Evolutionary conservation across 30 jellyfish, hydroid and myxozoan species (phyloP).

Genomic region (Cassiopea andromeda): DNA sequence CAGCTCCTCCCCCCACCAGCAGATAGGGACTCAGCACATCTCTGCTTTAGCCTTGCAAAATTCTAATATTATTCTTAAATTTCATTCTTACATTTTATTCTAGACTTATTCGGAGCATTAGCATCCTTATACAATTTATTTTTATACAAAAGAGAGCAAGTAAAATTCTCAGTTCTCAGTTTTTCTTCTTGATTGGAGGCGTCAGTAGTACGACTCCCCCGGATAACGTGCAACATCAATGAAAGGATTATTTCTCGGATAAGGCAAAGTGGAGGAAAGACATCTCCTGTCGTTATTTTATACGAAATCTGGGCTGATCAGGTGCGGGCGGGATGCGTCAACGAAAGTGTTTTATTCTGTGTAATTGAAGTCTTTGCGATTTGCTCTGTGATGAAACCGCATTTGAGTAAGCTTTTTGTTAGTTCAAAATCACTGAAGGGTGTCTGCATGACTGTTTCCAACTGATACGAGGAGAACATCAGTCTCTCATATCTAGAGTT

Average conservation of each 20-base stretch:
- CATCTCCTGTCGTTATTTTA: background rate
- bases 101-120: too few species aligned
- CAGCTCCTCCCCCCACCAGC: too few species aligned
- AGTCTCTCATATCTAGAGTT: background rate
- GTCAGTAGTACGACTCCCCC: background rate
- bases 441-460: conserved; percentile 41
- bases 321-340: conserved; percentile 23
- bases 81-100: too few species aligned
- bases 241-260: background rate
- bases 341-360: conserved; percentile 14
- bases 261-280: background rate
- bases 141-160: too few species aligned
- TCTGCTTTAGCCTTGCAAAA: too few species aligned
- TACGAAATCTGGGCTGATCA: conserved; percentile 20
- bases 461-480: background rate
- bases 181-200: too few species aligned
- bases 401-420: conserved; percentile 39
- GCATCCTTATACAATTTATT: too few species aligned
- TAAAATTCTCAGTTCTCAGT: too few species aligned
- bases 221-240: background rate
- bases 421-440: conserved; percentile 47
- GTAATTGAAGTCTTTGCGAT: conserved; percentile 58
- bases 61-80: too few species aligned
- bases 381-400: conserved; percentile 55
- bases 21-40: too few species aligned